Evolutionary conservation across 2,888 invertebrate species (phyloP), one percentile per base, ranked within the genome.

Genomic region (Lepetodrilus schrolli): DNA sequence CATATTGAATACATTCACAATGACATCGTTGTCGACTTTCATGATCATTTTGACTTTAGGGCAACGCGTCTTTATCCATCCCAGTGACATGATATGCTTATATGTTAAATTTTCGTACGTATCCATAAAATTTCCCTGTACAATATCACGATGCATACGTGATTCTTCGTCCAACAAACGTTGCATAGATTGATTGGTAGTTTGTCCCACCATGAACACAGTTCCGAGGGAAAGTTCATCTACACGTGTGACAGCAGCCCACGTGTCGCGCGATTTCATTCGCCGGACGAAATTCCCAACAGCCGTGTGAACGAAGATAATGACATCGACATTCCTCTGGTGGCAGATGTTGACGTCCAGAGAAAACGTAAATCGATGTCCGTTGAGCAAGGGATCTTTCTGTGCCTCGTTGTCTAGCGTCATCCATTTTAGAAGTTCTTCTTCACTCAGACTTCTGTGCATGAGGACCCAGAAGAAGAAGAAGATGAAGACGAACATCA

Each of bases 1-100:
- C 79, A 92, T 92, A 81, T 93, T 93, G 34, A 95, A 88, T 87
- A 85, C 74, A 70, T 90, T 88, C 10, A 90, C 84, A 74, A 90
- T 83, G 0, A 87, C 86, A 66, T 90, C 90, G 74, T 90, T 90
- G 73, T 90, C 90, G 1, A 82, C 80, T 77, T 90, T 90, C 20
- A 90, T 77, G 30, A 90, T 78, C 69, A 84, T 89, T 48, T 83
- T 83, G 0, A 86, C 87, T 48, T 84, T 75, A 13, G 78, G 83
- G 76, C 90, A 90, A 74, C 82, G 82, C 37, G 81, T 82, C 2
- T 82, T 74, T 0, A 87, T 82, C 90, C 90, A 90, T 72, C 79
- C 72, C 2, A 81, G 51, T 0, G 78, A 79, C 80, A 89, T 88
- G 10, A 90, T 79, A 74, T 89, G 86, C 72, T 90, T 90, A 74